Evolutionary conservation across 1,140 invertebrate genomes (phyloP).

Genomic region (Calosoma granatense): DNA sequence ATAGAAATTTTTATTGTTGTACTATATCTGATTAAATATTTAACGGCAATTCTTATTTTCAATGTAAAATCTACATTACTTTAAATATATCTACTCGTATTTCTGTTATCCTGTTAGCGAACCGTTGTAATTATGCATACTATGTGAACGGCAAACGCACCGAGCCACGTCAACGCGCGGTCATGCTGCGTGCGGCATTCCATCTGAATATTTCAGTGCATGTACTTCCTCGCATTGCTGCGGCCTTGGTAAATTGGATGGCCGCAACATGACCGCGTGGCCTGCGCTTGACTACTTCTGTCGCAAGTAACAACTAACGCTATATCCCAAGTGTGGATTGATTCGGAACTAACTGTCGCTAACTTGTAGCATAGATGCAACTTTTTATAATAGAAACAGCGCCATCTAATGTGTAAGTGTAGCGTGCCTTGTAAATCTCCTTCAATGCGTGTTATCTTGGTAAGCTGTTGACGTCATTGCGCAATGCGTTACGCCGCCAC

Average conservation of each 20-base stretch:
- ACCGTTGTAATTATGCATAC: neutral
- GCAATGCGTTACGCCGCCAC: neutral
- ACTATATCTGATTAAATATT: too few relatives aligned
- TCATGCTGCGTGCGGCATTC: neutral
- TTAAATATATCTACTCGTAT: too few relatives aligned
- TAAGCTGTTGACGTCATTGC: neutral
- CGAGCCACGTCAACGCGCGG: neutral
- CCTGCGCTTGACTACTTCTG: neutral
- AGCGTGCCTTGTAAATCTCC: neutral
- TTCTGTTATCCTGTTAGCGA: neutral
- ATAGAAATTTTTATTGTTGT: too few relatives aligned
- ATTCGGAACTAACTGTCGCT: too few relatives aligned
- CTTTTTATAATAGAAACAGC: too few relatives aligned
- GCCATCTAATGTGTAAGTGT: neutral
- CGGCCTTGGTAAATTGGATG: neutral
- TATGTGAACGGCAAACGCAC: constrained; percentile 2
- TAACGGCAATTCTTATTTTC: too few relatives aligned
- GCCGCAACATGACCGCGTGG: neutral
- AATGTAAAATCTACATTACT: too few relatives aligned
- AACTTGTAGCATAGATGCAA: too few relatives aligned
- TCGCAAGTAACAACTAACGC: neutral
- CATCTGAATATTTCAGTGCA: neutral
- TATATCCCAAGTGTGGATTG: too few relatives aligned
- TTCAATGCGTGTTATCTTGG: neutral
- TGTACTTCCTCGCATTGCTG: neutral